Evolutionary conservation across 2,888 invertebrate genomes (phyloP).

Genomic region (Rhamnusium bicolor): DNA sequence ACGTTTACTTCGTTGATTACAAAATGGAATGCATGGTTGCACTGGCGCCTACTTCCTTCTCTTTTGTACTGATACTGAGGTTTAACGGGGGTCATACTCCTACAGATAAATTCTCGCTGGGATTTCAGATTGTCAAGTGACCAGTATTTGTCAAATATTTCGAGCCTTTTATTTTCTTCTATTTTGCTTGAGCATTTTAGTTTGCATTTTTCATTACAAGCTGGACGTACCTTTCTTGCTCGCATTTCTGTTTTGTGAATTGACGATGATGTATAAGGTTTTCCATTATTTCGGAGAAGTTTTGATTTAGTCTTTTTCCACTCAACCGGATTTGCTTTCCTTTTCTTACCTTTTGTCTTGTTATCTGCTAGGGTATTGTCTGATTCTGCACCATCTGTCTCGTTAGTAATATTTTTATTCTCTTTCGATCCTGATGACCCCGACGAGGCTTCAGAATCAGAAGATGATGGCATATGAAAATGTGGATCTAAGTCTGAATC

Average conservation of each 20-base stretch:
- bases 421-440: neutral
- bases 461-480: neutral
- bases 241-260: neutral
- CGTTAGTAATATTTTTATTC: neutral
- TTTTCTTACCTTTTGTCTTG: neutral
- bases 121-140: neutral
- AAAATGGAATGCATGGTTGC: neutral
- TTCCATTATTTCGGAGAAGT: neutral
- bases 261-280: neutral
- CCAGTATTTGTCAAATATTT: constrained; percentile 15
- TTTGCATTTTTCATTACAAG: constrained; percentile 6
- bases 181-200: neutral
- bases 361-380: neutral
- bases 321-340: neutral
- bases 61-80: neutral
- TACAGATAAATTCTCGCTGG: constrained; percentile 12
- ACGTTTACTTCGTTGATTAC: neutral
- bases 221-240: neutral
- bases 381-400: neutral
- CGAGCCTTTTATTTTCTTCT: neutral
- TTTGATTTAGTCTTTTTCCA: neutral
- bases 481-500: neutral
- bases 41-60: neutral
- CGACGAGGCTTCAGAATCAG: neutral
- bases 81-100: neutral